These are phyloP conservation scores for Erythrocercus mccallii DNA, from an alignment of 2,113 vertebrate species.

Conservation along the genomic window DNA sequence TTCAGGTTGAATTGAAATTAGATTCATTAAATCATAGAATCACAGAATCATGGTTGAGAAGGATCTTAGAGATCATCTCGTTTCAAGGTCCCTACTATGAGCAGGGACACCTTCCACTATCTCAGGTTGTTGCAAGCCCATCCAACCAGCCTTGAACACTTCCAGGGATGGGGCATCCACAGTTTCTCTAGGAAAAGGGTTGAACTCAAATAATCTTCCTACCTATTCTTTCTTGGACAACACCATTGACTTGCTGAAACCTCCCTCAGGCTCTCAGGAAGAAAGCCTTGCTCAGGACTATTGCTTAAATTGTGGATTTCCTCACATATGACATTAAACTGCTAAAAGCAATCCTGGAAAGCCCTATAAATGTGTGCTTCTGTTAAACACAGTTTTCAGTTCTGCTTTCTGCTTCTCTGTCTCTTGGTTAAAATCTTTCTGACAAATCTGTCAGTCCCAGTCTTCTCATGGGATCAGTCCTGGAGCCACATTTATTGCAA, in stretches of 20 bases:
- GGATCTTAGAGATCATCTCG: accelerated
- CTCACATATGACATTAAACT: background rate
- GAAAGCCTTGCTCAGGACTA: background rate
- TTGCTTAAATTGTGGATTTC: background rate
- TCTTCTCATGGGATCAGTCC: background rate
- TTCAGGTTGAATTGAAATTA: background rate
- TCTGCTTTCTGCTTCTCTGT: background rate
- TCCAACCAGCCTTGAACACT: background rate
- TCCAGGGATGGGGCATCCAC: background rate
- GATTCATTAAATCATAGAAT: background rate
- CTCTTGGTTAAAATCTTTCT: background rate
- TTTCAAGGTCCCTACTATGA: background rate
- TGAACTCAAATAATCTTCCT: background rate
- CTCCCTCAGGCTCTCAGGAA: background rate
- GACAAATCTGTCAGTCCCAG: background rate
- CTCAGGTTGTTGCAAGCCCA: background rate
- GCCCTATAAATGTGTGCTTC: background rate
- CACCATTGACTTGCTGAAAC: background rate
- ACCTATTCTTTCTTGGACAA: background rate
- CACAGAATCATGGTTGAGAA: background rate
- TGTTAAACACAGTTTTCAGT: background rate
- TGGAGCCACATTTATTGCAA: background rate
- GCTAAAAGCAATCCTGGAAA: background rate
- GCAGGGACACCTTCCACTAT: background rate
- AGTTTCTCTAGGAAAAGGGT: background rate